These are phyloP conservation scores for Papilio protenor DNA, from an alignment of 2,888 invertebrate genomes.

Conservation along the genomic window DNA sequence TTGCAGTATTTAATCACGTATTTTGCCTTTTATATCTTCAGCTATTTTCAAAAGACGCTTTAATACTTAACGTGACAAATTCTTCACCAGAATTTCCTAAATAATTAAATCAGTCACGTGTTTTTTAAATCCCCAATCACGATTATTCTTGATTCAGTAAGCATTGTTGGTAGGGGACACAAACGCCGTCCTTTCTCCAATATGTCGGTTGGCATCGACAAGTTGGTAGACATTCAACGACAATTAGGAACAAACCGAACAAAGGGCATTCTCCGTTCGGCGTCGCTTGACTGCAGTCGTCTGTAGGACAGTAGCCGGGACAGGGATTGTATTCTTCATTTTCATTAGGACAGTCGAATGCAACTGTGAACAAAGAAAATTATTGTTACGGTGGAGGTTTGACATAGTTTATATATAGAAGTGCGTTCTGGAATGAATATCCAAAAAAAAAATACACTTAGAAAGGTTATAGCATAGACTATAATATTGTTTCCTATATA, in stretches of 20 bases:
- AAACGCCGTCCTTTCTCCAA: constrained; percentile 52
- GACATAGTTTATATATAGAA: no score
- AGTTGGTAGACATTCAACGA: constrained; percentile 51
- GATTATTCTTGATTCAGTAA: background rate
- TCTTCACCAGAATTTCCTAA: no score
- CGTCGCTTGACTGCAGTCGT: constrained; percentile 53
- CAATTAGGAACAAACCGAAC: constrained; percentile 47
- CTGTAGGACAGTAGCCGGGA: constrained; percentile 54
- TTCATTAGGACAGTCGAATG: constrained; percentile 50
- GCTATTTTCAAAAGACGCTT: no score
- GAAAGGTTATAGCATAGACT: no score
- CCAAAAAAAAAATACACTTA: no score
- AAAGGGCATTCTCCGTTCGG: constrained; percentile 51
- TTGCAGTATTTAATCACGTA: no score
- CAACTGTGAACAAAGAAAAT: constrained; percentile 48
- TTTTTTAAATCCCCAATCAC: no score
- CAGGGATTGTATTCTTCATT: constrained; percentile 53
- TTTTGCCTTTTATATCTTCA: no score
- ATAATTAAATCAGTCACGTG: no score
- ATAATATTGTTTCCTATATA: background rate
- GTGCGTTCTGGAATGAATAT: no score
- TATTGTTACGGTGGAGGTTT: no score
- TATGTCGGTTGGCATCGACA: constrained; percentile 52
- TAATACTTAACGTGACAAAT: no score
- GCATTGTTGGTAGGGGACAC: constrained; percentile 53